Evolutionary conservation across 2,797 vertebrate genomes (phyloP).

Genomic region (Rhodeus uyekii): DNA sequence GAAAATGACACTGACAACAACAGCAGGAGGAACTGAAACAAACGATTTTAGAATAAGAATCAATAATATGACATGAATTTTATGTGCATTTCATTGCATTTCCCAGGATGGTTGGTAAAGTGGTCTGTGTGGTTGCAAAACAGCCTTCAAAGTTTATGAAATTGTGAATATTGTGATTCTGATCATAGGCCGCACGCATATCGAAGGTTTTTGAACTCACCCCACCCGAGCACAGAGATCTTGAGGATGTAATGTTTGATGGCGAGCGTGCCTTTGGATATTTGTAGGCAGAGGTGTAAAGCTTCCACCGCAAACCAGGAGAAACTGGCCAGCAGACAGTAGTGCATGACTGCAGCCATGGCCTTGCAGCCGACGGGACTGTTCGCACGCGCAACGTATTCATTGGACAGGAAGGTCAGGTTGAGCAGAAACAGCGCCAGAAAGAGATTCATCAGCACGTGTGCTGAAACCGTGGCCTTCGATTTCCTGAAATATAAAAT

Average conservation of each 20-base stretch:
- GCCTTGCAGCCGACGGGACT: constrained; percentile 55
- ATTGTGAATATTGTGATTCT: not conserved
- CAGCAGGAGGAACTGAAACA: constrained; percentile 61
- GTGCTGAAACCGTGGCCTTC: constrained; percentile 48
- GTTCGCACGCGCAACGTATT: constrained; percentile 50
- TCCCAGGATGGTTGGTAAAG: not conserved
- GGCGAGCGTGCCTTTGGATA: constrained; percentile 46
- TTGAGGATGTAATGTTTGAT: constrained; percentile 66
- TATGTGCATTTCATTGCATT: not conserved
- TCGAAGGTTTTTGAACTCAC: constrained; percentile 57
- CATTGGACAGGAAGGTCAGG: constrained; percentile 71
- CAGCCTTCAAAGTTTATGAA: not conserved
- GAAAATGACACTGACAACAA: constrained; percentile 56
- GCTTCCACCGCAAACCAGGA: constrained; percentile 73
- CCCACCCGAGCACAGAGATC: constrained; percentile 66
- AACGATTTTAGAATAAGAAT: not conserved
- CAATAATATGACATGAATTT: not conserved
- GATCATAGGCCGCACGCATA: not conserved
- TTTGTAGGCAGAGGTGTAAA: constrained; percentile 71
- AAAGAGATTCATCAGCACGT: constrained; percentile 71
- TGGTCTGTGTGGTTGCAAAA: not conserved
- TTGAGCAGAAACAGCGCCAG: constrained; percentile 69
- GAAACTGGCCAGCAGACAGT: constrained; percentile 71
- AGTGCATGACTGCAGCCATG: constrained; percentile 72
- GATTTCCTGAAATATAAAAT: constrained; percentile 55